A percentile compares a stretch with the other conserved stretches of the same genome.
Evolutionary conservation across 2,797 vertebrate species (phyloP).

Genomic region (Phataginus tetradactyla): DNA sequence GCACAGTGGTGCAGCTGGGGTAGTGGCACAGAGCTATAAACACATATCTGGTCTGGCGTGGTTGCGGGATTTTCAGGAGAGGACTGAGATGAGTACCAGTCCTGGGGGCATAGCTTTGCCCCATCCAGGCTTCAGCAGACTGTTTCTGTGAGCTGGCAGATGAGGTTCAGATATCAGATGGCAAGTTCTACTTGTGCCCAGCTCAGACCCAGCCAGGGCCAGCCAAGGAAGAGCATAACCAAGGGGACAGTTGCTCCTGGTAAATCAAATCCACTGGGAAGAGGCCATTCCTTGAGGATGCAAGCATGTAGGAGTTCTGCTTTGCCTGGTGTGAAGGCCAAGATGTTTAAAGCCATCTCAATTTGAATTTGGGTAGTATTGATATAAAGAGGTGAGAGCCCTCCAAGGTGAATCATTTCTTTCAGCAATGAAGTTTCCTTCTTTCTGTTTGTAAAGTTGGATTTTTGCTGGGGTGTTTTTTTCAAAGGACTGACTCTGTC

Average conservation of each 20-base stretch:
- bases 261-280: neutral
- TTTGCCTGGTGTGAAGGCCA: neutral
- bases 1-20: neutral
- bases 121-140: neutral
- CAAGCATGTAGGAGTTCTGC: neutral
- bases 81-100: neutral
- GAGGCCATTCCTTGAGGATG: neutral
- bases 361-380: rapidly evolving
- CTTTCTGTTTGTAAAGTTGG: neutral
- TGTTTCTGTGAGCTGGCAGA: neutral
- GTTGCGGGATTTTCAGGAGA: neutral
- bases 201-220: neutral
- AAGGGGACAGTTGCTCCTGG: neutral
- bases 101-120: neutral
- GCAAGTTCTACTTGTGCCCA: neutral
- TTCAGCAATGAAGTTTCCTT: neutral
- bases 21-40: neutral
- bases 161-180: neutral
- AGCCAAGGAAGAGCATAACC: neutral
- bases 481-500: neutral
- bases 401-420: too few species aligned
- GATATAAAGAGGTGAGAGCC: neutral
- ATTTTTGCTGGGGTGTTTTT: neutral
- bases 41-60: too few species aligned
- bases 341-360: neutral